Evolutionary conservation across 2,888 invertebrate species (phyloP).

Genomic region (Oligia latruncula): DNA sequence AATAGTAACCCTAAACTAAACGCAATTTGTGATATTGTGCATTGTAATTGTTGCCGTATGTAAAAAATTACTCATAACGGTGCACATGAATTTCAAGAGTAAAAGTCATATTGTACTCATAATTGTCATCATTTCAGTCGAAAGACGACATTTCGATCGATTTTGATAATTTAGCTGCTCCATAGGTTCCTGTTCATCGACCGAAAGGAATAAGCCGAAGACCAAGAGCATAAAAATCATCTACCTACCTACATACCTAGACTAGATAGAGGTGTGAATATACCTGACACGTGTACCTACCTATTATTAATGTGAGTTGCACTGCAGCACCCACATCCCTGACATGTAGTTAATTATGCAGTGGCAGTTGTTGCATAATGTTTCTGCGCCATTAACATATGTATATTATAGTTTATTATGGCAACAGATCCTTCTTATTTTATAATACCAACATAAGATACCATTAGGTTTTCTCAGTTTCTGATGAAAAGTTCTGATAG

Average conservation of each 20-base stretch:
- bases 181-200: not conserved
- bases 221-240: not conserved
- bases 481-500: not conserved
- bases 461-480: not conserved
- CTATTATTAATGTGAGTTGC: not conserved
- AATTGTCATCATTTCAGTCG: not conserved
- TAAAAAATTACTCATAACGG: too few species aligned
- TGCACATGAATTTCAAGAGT: not conserved
- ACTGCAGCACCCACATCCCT: conserved; percentile 40
- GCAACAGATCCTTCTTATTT: conserved; percentile 12
- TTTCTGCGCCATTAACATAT: conserved; percentile 6
- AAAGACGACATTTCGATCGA: not conserved
- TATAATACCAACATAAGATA: not conserved
- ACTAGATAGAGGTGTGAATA: not conserved
- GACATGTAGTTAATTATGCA: conserved; percentile 30
- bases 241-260: not conserved
- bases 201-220: not conserved
- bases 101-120: not conserved
- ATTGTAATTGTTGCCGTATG: too few species aligned
- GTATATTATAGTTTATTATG: conserved; percentile 22
- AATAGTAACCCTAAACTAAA: too few species aligned
- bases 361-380: conserved; percentile 20
- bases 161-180: not conserved
- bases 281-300: not conserved
- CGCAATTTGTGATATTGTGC: too few species aligned